Evolutionary conservation across 2,888 invertebrate species (phyloP).

Genomic region (Lissonota sp.): DNA sequence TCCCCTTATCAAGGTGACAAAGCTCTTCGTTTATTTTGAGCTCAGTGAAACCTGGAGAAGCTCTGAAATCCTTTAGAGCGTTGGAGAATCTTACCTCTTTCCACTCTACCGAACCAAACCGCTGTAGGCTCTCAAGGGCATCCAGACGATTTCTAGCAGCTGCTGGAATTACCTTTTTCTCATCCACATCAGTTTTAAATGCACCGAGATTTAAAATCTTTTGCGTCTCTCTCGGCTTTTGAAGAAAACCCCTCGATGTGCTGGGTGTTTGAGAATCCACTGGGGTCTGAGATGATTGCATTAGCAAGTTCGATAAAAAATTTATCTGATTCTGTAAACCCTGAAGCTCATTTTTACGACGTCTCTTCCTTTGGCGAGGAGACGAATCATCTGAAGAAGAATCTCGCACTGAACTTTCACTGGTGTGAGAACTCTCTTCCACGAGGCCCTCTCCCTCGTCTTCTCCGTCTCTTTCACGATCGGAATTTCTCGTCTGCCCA

Average conservation of each 20-base stretch:
- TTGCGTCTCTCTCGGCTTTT: background rate
- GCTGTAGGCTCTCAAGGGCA: constrained; percentile 41
- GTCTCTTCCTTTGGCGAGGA: constrained; percentile 11
- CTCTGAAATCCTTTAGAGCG: constrained; percentile 46
- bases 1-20: constrained; percentile 41
- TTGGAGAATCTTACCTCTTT: constrained; percentile 59
- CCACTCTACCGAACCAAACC: constrained; percentile 47
- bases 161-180: constrained; percentile 39
- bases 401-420: background rate
- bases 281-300: constrained; percentile 12
- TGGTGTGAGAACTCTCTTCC: background rate
- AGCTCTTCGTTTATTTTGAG: constrained; percentile 68
- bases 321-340: constrained; percentile 25
- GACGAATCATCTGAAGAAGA: background rate
- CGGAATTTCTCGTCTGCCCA: background rate
- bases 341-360: constrained; percentile 15
- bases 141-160: constrained; percentile 32
- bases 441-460: background rate
- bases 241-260: constrained; percentile 27
- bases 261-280: background rate
- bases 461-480: background rate
- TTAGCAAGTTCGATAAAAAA: constrained; percentile 9
- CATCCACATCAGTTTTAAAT: constrained; percentile 45
- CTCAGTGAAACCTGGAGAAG: constrained; percentile 49
- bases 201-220: constrained; percentile 22